These are phyloP conservation scores for Caenorhabditis doughertyi DNA, from an alignment of 2,888 invertebrate species.

Conservation along the genomic window DNA sequence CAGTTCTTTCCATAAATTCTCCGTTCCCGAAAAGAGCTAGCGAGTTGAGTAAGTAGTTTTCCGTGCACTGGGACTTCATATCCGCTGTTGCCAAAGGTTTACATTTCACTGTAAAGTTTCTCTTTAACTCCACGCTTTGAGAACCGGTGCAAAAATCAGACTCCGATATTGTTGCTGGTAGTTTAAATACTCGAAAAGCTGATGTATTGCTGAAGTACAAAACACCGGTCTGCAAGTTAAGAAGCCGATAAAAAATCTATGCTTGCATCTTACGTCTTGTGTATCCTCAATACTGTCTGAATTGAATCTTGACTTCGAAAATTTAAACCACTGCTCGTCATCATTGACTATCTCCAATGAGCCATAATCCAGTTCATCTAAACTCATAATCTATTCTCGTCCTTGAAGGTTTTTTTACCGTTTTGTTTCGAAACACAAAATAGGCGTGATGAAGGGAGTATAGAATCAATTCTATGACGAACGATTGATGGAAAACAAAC, in stretches of 20 bases:
- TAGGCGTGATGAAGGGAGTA: conserved; percentile 49
- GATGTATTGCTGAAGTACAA: conserved; percentile 9
- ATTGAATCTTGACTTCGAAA: conserved; percentile 14
- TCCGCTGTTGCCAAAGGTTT: conserved; percentile 17
- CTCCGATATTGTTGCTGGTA: conserved; percentile 42
- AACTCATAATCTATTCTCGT: background rate
- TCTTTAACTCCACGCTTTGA: conserved; percentile 21
- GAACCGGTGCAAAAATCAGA: conserved; percentile 48
- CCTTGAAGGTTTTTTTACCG: conserved; percentile 24
- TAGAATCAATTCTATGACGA: conserved; percentile 58
- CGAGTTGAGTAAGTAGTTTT: conserved; percentile 42
- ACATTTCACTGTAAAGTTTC: conserved; percentile 43
- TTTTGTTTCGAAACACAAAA: conserved; percentile 54
- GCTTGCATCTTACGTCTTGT: no score
- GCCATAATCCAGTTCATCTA: conserved; percentile 46
- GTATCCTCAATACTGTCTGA: background rate
- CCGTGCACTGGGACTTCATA: conserved; percentile 31
- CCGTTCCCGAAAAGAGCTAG: conserved; percentile 33
- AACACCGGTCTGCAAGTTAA: background rate
- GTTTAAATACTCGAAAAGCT: conserved; percentile 17
- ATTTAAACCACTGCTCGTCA: conserved; percentile 47
- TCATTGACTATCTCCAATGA: conserved; percentile 38
- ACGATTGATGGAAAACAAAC: conserved; percentile 58
- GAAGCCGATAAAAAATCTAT: no score
- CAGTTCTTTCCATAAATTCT: conserved; percentile 14